phyloP scores from a whole-genome alignment of 2,888 invertebrate species.

The Thera britannica region DNA sequence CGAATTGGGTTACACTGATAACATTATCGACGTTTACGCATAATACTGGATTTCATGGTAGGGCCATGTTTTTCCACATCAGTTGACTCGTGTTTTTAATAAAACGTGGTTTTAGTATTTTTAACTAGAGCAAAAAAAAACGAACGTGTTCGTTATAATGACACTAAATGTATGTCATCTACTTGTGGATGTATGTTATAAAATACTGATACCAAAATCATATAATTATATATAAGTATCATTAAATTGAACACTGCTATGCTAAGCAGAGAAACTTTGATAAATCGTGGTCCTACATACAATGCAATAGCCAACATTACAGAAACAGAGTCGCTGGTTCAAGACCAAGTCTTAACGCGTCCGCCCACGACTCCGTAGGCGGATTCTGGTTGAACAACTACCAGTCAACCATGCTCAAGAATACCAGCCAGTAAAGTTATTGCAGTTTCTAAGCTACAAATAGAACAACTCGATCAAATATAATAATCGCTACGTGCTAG shows the following conservation, averaged over 20 bases:
- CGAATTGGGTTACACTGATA: conserved; percentile 80
- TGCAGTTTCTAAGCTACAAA: conserved; percentile 5
- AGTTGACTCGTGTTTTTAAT: neutral
- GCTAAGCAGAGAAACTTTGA: conserved; percentile 27
- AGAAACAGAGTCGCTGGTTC: conserved; percentile 42
- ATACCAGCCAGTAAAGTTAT: conserved; percentile 10
- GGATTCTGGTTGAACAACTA: conserved; percentile 45
- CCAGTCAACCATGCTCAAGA: conserved; percentile 34
- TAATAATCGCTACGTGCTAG: no score
- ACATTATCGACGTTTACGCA: conserved; percentile 53
- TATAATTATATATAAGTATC: no score
- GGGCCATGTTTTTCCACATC: neutral
- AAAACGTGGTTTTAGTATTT: neutral
- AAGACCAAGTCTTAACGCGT: conserved; percentile 49
- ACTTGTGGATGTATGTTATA: no score
- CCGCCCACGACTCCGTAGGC: conserved; percentile 53
- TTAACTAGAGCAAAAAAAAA: neutral
- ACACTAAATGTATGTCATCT: no score
- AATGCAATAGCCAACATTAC: conserved; percentile 35
- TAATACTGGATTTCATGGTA: conserved; percentile 21
- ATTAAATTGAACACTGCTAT: conserved; percentile 3
- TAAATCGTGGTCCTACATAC: conserved; percentile 22
- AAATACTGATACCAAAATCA: no score
- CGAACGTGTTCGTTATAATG: no score
- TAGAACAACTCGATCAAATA: no score